phyloP scores from a whole-genome alignment of 1,140 invertebrate genomes.

The Monochamus saltuarius region DNA sequence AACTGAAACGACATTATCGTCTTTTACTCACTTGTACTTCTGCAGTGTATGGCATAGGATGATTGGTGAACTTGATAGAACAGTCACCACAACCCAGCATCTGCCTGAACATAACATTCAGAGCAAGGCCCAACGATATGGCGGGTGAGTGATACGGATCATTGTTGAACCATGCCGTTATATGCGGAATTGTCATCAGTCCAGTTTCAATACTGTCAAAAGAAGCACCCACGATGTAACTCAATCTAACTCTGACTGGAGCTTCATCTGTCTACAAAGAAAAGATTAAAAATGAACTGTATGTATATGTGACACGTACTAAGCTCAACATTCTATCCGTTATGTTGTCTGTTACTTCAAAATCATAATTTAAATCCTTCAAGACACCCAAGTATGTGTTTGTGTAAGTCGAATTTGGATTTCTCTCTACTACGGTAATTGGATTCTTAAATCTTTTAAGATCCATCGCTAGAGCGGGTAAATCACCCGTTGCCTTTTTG shows the following conservation, averaged over 20 bases:
- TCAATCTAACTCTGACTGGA: conserved; percentile 35
- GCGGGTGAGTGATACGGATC: conserved; percentile 67
- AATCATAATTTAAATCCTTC: no score
- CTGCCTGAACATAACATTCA: conserved; percentile 47
- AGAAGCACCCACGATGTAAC: conserved; percentile 56
- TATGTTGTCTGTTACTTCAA: conserved; percentile 11
- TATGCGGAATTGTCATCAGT: conserved; percentile 14
- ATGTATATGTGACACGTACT: conserved; percentile 20
- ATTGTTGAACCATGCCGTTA: conserved; percentile 63
- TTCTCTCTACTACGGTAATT: not conserved
- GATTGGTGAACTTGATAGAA: conserved; percentile 64
- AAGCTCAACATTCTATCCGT: conserved; percentile 24
- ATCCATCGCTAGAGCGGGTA: conserved; percentile 52
- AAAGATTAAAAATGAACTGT: not conserved
- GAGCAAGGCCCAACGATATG: conserved; percentile 35
- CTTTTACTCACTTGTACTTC: conserved; percentile 33
- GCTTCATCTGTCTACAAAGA: conserved; percentile 36
- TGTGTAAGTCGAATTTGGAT: no score
- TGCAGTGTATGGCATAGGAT: conserved; percentile 64
- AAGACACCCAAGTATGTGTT: no score
- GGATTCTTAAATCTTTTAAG: conserved; percentile 41
- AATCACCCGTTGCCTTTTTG: conserved; percentile 52
- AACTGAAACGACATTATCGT: no score
- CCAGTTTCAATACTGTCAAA: conserved; percentile 37
- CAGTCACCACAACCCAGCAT: conserved; percentile 41